A percentile compares a stretch with the other conserved stretches of the same genome.
These are phyloP conservation scores for Sceloporus tristichus DNA, from an alignment of 2,113 vertebrate species.

Conservation along the genomic window DNA sequence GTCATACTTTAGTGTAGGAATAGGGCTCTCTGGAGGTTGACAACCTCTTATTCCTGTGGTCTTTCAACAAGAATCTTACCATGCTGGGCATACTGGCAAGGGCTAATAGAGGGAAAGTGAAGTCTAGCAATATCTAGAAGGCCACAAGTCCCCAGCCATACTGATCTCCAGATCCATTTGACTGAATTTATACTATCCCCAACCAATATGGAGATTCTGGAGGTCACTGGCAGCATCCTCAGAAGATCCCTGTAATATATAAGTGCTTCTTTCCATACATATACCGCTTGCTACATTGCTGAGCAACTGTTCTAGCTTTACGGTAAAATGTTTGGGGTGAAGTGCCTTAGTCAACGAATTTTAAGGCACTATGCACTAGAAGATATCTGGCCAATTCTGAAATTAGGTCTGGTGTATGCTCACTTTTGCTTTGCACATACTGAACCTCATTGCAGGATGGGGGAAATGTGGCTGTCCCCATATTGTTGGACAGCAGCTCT, in stretches of 20 bases:
- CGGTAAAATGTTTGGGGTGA: not conserved
- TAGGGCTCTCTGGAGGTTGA: not conserved
- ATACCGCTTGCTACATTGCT: not conserved
- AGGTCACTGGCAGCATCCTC: not conserved
- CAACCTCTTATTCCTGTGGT: not conserved
- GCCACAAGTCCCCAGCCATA: no score
- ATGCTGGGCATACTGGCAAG: not conserved
- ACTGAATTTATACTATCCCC: no score
- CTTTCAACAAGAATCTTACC: not conserved
- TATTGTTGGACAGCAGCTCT: not conserved
- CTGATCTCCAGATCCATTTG: no score
- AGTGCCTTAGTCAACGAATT: not conserved
- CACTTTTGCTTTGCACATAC: not conserved
- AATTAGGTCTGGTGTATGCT: not conserved
- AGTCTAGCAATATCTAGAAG: no score
- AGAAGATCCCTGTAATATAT: not conserved
- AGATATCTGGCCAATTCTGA: not conserved
- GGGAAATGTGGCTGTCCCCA: no score
- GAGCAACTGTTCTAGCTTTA: not conserved
- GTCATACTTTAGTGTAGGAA: not conserved
- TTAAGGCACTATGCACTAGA: not conserved
- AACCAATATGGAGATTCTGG: no score
- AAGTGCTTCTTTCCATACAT: not conserved
- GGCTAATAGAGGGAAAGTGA: no score
- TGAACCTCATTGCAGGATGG: not conserved